Evolutionary conservation across 2,113 vertebrate species (phyloP), one percentile per base, ranked within the genome.

Genomic region (Hemicordylus capensis): DNA sequence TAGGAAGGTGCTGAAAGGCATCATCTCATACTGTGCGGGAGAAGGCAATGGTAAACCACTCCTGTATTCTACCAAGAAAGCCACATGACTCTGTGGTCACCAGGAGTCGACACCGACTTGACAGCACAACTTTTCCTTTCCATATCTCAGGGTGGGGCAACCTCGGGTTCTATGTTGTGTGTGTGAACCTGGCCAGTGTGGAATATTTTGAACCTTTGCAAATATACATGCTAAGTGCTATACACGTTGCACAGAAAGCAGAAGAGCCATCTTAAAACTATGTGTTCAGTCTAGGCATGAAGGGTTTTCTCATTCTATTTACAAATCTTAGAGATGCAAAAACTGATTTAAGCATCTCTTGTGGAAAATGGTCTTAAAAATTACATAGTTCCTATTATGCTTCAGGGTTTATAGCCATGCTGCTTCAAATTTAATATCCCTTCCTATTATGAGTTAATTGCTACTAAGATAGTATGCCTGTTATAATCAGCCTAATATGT

Each of bases 331-430:
- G 67, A 37, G 48, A 51, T 61, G 37, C 8, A 61, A 59, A 44
- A 61, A 77, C 26, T 37, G 5, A 85, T 80, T 73, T 72, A 61
- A 85, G 56, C 24, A 48, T 46, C 24, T 20, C 54, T 80, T 80
- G 54, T 83, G 42, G n/a, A n/a, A 74, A 74, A 83, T 61, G 56
- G 81, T 44, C 59, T 7, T 31, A 90, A 89, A 93, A 91, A 82
- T n/a, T 78, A 34, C 86, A 81, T 84, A 91, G 86, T 91, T 91
- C 91, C 91, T 87, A 76, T 87, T 93, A 91, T 88, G 20, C 15
- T 76, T n/a, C 87, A 75, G 83, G 91, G 93, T 92, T 94, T 93
- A 92, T 91, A 88, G 91, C 90, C 84, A 88, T 85, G 91, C 92
- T 88, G 83, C 89, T 86, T 92, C 76, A 88, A 86, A 85, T 92